Percentiles rank a stretch among this genome's conserved stretches.
phyloP scores from a whole-genome alignment of 2,888 invertebrate genomes.

The Chaetogeoica ovagalla region DNA sequence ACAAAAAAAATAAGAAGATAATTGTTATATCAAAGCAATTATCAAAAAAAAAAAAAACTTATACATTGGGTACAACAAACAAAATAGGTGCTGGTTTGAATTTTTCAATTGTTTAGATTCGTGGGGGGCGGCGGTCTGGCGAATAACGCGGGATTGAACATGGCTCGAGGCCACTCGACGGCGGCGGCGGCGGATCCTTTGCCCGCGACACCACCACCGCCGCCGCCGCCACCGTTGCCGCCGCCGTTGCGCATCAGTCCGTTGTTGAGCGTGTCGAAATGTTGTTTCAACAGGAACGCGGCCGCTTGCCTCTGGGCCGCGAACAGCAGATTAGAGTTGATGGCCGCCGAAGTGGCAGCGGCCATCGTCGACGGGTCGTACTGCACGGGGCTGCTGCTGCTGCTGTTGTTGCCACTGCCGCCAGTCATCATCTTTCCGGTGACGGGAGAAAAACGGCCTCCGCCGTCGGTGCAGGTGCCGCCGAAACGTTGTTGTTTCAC shows the following conservation, averaged over 20 bases:
- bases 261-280: conserved; percentile 37
- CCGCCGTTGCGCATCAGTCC: conserved; percentile 17
- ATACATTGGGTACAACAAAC: no score
- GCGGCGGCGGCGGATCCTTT: neutral
- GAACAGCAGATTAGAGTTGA: conserved; percentile 42
- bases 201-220: no score
- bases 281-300: conserved; percentile 36
- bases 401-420: neutral
- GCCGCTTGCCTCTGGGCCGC: conserved; percentile 46
- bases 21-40: no score
- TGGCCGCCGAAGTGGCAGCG: conserved; percentile 6
- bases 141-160: conserved; percentile 35
- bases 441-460: neutral
- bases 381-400: conserved; percentile 8
- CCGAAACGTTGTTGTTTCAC: neutral
- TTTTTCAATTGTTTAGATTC: conserved; percentile 30
- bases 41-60: no score
- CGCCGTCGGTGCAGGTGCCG: neutral
- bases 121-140: conserved; percentile 23
- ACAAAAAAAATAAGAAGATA: no score
- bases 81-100: no score
- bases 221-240: neutral
- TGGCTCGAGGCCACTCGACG: conserved; percentile 29
- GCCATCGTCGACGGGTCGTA: neutral
- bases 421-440: neutral